Base-by-base conservation (phyloP, 2,797 vertebrate genomes). In the Remorina albescens region DNA sequence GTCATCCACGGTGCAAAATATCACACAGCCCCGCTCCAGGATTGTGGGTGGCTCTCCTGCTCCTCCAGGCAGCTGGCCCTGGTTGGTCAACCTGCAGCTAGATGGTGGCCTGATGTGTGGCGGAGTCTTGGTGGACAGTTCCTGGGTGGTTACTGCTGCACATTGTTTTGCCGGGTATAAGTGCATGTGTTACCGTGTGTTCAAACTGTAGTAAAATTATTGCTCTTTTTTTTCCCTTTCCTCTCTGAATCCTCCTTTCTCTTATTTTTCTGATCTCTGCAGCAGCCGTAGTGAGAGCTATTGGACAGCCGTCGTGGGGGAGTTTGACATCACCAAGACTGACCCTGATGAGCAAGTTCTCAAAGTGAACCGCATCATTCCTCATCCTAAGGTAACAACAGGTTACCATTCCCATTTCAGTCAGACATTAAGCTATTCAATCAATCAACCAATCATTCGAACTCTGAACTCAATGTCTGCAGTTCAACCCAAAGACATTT, bases 401-500 rank as follows among this genome's bases (percentile, higher is more conserved):
- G 4, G 7, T 62, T n/a, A n/a, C n/a, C n/a, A n/a, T n/a, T n/a
- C n/a, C n/a, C n/a, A n/a, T n/a, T n/a, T 53, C 18, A 21, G 7
- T 44, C n/a, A 8, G 2, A 34, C 26, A 46, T 37, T 2, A 32
- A 30, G 10, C 25, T 6, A 28, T 18, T 53, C 4, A 34, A 2
- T 64, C 2, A 41, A 36, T 34, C 8, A 21, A 60, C 11, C 12
- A 16, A 23, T 54, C 23, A 78, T 26, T 28, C 8, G 56, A 51
- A 59, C n/a, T 15, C 21, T 67, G 26, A 83, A 3, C 32, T 74
- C 50, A 57, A n/a, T n/a, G 65, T 44, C 59, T 87, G 26, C 86
- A 98, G 97, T 98, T 98, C 85, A 96, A 97, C 82, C 94, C 95
- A 76, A 96, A 95, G 92, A 98, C 96, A 0, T 98, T 97, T 75